Base-by-base conservation (phyloP, 2,797 vertebrate species). In the Melanogrammus aeglefinus region DNA sequence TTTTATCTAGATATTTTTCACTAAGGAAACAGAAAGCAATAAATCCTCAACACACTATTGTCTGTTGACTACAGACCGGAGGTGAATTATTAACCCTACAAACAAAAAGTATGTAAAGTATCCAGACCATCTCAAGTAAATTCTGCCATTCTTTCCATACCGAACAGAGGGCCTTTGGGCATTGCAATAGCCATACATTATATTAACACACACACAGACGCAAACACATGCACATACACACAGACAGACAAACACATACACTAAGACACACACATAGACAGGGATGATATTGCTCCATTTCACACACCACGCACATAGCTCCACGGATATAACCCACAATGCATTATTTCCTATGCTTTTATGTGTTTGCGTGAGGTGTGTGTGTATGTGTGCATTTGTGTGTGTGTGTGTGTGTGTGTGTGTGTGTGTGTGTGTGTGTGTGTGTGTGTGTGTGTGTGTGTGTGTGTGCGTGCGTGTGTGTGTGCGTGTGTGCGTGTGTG, bases 91-190 rank as follows among this genome's bases (percentile, higher is more conserved):
- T 93, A 89, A 91, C 89, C 84, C 89, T 89, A 91, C 91, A 91
- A 89, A 90, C 87, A 85, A 85, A 90, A 90, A 90, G 87, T 93
- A 93, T 93, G 91, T 93, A 90, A 92, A 93, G 90, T 92, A 90
- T 85, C 87, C 85, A 87, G 88, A 90, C 87, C 89, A 86, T 91
- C 90, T 87, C 89, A 85, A 88, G 90, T 77, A 66, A 89, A 90
- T 87, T 87, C 82, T 79, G 84, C 88, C 87, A 88, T 87, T 91
- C 86, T 85, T 87, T 81, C 86, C 88, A 91, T 87, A 90, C 90
- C 86, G 86, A 92, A 90, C 86, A 86, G 87, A 88, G 87, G 13
- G 91, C 92, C 92, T 85, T 88, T 90, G 90, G 91, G 91, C 90
- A 87, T 89, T 89, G 91, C 88, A 91, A 88, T 86, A 83, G 82